Conservation (phyloP, 2,888 invertebrate genomes). For the Acrobasis suavella region DNA sequence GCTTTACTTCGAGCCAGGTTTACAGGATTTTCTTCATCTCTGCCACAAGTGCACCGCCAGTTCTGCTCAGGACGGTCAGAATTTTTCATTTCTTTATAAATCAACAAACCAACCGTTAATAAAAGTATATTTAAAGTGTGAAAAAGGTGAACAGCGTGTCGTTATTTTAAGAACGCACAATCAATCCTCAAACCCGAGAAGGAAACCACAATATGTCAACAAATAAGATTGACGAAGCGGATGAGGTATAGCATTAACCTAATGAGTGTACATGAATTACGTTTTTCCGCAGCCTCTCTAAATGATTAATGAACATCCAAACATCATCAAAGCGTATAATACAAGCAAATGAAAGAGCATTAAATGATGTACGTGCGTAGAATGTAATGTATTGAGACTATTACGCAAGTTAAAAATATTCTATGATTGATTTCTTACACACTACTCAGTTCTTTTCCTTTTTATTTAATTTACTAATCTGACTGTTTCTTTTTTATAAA, state of each 20-base stretch:
- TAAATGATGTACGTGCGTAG: not conserved
- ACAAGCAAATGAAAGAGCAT: not conserved
- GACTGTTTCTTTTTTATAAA: too few relatives aligned
- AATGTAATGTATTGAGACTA: not conserved
- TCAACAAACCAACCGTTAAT: too few relatives aligned
- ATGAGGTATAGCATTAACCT: conserved; percentile 5
- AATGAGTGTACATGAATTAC: conserved; percentile 22
- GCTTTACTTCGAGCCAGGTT: too few relatives aligned
- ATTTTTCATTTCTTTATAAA: too few relatives aligned
- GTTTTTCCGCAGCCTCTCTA: conserved; percentile 21
- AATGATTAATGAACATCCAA: conserved; percentile 26
- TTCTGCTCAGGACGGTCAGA: too few relatives aligned
- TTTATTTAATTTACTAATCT: too few relatives aligned
- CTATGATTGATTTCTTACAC: too few relatives aligned
- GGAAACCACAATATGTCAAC: conserved; percentile 16
- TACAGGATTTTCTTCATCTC: too few relatives aligned
- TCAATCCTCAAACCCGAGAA: not conserved
- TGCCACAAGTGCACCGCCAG: too few relatives aligned
- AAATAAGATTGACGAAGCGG: conserved; percentile 11
- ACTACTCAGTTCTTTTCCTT: too few relatives aligned
- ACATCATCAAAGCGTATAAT: conserved; percentile 18
- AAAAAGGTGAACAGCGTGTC: not conserved
- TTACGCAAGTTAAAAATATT: too few relatives aligned
- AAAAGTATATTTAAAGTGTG: too few relatives aligned
- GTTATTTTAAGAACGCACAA: not conserved